A percentile compares a stretch with the other conserved stretches of the same genome.
These are phyloP conservation scores for Steinernema feltiae DNA, from an alignment of 1,140 invertebrate species.

Conservation along the genomic window DNA sequence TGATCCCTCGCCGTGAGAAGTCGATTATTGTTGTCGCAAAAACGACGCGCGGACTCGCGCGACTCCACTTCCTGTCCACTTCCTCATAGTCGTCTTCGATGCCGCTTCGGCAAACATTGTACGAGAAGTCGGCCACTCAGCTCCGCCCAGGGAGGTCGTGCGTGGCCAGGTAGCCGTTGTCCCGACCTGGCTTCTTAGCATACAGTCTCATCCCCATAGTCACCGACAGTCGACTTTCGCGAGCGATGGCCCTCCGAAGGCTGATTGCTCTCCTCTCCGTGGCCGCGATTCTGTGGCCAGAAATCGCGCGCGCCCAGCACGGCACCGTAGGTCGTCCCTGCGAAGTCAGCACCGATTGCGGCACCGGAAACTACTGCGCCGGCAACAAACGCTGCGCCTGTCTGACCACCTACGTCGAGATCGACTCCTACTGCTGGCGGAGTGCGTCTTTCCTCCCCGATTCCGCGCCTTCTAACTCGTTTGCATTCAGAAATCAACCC, in stretches of 20 bases:
- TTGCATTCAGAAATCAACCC: constrained; percentile 52
- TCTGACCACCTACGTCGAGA: constrained; percentile 57
- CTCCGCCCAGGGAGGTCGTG: not conserved
- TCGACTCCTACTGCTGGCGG: constrained; percentile 56
- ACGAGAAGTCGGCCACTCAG: not conserved
- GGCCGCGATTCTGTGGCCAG: constrained; percentile 7
- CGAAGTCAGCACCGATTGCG: constrained; percentile 54
- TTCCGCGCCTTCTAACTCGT: not conserved
- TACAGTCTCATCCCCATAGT: constrained; percentile 13
- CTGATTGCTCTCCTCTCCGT: constrained; percentile 27
- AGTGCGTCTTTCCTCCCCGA: constrained; percentile 39
- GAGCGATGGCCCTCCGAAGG: constrained; percentile 15
- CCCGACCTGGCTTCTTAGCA: not conserved
- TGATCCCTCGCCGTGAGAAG: not conserved
- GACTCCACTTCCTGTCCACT: not conserved
- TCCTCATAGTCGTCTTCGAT: constrained; percentile 5
- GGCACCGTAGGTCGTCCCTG: constrained; percentile 53
- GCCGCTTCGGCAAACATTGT: not conserved
- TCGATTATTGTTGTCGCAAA: not conserved
- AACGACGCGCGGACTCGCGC: not conserved
- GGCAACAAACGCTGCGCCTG: constrained; percentile 57
- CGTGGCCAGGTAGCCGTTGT: constrained; percentile 4
- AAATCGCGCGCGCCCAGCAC: constrained; percentile 36
- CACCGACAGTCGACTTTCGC: constrained; percentile 17
- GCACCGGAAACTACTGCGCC: constrained; percentile 57